Conservation (phyloP, 2,113 vertebrate genomes). For the Solea solea region DNA sequence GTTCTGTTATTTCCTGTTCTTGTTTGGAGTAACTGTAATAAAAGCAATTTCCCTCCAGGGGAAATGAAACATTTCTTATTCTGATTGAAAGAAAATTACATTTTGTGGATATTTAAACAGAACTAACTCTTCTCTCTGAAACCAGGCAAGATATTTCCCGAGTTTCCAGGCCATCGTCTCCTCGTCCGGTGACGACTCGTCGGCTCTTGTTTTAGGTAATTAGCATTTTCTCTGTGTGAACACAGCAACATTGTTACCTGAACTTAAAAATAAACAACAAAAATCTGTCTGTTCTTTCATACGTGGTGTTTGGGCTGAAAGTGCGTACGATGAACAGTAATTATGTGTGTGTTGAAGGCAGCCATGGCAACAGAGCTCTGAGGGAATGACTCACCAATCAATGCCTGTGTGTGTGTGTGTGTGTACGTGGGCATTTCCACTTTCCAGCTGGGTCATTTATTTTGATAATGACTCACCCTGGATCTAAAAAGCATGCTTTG, state of each 20-base stretch:
- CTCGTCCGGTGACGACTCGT: conserved; percentile 77
- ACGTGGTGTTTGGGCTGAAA: background rate
- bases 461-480: conserved; percentile 38
- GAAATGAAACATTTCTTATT: no score
- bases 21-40: no score
- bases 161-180: conserved; percentile 79
- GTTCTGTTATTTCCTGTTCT: no score
- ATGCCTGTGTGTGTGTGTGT: conserved; percentile 29
- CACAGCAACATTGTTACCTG: no score
- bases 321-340: background rate
- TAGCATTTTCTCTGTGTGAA: background rate
- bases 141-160: conserved; percentile 83
- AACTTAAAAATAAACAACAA: no score
- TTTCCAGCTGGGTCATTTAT: conserved; percentile 45
- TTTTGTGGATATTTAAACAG: no score
- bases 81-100: no score
- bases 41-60: no score
- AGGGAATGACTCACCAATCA: conserved; percentile 56
- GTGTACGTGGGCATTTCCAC: conserved; percentile 30
- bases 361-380: conserved; percentile 30
- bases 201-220: conserved; percentile 79
- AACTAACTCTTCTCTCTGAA: conserved; percentile 23
- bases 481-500: conserved; percentile 36
- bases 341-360: conserved; percentile 25
- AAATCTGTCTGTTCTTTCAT: background rate